Percentiles rank a stretch among this genome's conserved stretches.
Evolutionary conservation across 2,113 vertebrate species (phyloP).

Genomic region (Pristiophorus japonicus): DNA sequence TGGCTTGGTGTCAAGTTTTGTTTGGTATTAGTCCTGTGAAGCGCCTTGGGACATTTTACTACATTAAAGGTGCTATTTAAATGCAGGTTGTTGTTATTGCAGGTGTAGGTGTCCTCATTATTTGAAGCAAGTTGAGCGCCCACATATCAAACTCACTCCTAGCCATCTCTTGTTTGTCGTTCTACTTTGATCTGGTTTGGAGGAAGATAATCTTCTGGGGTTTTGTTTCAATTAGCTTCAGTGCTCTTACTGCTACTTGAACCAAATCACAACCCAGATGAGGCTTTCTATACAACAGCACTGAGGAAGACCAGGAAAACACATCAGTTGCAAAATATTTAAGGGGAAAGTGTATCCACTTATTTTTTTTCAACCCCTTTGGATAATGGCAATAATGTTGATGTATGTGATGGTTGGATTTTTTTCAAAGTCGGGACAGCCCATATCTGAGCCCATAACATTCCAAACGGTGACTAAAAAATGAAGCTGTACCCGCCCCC

Average conservation of each 20-base stretch:
- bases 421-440: not conserved
- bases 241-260: not conserved
- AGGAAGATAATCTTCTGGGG: not conserved
- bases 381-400: not conserved
- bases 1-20: no score
- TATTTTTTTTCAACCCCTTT: not conserved
- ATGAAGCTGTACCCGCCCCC: not conserved
- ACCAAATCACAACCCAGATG: not conserved
- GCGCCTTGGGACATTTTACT: not conserved
- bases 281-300: no score
- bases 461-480: not conserved
- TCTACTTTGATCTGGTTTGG: not conserved
- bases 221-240: not conserved
- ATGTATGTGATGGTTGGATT: not conserved
- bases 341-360: not conserved
- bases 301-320: not conserved
- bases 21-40: not conserved
- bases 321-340: not conserved
- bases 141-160: not conserved
- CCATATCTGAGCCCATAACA: not conserved
- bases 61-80: not conserved
- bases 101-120: not conserved
- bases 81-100: not conserved
- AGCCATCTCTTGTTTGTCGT: no score
- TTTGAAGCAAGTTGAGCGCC: not conserved